A percentile compares a stretch with the other conserved stretches of the same genome.
phyloP scores from a whole-genome alignment of 37 sponge, comb jelly and placozoan species.

The Halichondria panicea region DNA sequence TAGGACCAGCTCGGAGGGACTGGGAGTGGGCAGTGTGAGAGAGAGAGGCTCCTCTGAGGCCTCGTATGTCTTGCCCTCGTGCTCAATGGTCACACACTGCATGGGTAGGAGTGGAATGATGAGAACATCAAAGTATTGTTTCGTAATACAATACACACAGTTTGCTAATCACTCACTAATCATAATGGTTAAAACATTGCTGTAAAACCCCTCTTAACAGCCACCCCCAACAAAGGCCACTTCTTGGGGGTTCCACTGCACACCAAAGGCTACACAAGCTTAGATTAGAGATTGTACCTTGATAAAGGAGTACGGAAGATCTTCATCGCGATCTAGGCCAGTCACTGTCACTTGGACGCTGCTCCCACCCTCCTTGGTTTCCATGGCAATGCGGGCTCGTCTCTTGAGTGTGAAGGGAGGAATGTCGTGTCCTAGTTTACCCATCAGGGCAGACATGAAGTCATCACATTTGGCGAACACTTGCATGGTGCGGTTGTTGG shows the following conservation, averaged over 20 bases:
- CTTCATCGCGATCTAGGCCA: slow-evolving; percentile 68
- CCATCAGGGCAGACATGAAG: slow-evolving; percentile 61
- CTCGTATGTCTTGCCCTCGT: background rate
- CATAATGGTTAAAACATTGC: background rate
- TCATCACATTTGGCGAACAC: slow-evolving; percentile 84
- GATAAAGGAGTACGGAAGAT: slow-evolving; percentile 80
- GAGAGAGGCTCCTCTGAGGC: slow-evolving; percentile 6
- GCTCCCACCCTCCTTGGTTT: slow-evolving; percentile 7
- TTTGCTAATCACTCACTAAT: background rate
- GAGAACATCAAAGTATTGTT: background rate
- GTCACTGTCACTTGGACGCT: slow-evolving; percentile 35
- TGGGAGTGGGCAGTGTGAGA: slow-evolving; percentile 24
- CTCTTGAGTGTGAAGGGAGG: slow-evolving; percentile 71
- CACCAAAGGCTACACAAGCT: background rate
- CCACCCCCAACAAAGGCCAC: background rate
- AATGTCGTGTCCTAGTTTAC: slow-evolving; percentile 52
- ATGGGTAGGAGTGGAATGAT: too few relatives aligned
- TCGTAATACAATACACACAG: background rate
- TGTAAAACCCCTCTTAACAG: background rate
- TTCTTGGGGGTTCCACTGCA: background rate
- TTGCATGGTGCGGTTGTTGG: slow-evolving; percentile 23
- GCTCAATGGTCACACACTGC: slow-evolving; percentile 11
- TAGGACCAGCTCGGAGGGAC: slow-evolving; percentile 11
- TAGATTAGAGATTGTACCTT: slow-evolving; percentile 24
- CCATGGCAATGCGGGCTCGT: slow-evolving; percentile 24